phyloP scores from a whole-genome alignment of 2,113 vertebrate species.

The Opisthocomus hoazin region DNA sequence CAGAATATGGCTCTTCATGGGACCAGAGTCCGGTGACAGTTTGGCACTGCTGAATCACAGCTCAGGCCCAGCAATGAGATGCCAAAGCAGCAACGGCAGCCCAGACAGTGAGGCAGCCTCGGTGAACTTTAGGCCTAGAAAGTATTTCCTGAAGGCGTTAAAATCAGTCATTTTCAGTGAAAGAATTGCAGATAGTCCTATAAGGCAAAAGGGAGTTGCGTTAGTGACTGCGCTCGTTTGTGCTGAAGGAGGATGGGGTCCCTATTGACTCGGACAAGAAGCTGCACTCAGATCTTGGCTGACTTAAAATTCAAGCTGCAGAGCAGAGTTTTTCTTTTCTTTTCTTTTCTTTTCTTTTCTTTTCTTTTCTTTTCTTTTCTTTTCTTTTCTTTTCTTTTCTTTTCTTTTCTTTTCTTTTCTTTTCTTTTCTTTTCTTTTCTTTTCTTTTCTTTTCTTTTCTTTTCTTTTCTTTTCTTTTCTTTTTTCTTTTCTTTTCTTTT shows the following conservation, averaged over 20 bases:
- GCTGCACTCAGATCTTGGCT: background rate
- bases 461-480: background rate
- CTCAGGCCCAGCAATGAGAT: background rate
- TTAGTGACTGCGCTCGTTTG: background rate
- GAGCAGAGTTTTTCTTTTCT: background rate
- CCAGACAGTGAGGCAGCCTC: background rate
- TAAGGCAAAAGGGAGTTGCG: background rate
- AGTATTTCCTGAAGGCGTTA: conserved; percentile 22
- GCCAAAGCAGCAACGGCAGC: background rate
- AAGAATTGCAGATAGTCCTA: background rate
- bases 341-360: background rate
- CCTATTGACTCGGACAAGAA: background rate
- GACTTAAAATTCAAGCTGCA: background rate
- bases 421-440: background rate
- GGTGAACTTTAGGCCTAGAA: background rate
- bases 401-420: background rate
- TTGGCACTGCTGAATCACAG: conserved; percentile 22
- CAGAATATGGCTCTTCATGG: background rate
- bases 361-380: background rate
- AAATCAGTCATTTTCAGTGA: background rate
- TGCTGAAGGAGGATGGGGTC: background rate
- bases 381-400: background rate
- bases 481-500: background rate
- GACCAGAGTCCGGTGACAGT: background rate
- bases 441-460: background rate